Base-by-base conservation (phyloP, 2,113 vertebrate species). In the Regulus satrapa region DNA sequence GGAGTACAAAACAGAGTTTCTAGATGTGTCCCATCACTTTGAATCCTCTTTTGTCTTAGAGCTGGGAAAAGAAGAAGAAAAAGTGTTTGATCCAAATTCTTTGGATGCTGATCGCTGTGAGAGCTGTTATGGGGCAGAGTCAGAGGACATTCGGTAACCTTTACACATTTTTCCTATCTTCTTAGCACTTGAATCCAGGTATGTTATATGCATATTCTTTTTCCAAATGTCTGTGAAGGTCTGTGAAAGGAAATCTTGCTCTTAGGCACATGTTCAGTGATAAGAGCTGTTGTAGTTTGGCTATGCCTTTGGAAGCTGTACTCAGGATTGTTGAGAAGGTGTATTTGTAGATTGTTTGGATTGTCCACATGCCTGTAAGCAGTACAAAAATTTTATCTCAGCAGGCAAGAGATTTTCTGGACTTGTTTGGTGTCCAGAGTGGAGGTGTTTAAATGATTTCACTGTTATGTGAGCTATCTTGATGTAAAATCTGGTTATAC, bases 101-200 rank as follows among this genome's bases (percentile, higher is more conserved):
- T 97, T 99, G 97, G 99, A 99, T 96, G 99, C 99, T 3, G 96
- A 98, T 73, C 98, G 99, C 83, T 99, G 99, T 4, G 99, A 99
- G 97, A 99, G 99, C 97, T 99, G 99, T 95, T 99, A 99, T 0
- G 99, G 99, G 52, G 99, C 99, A 2, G 99, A 99, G 93, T 99
- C 98, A 0, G 99, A 99, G 12, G 99, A 99, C 73, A 98, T 99
- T 55, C 98, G 99, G 99, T 99, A 98, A 98, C 13, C 25, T 64
- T 90, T 76, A 24, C 78, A 97, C 24, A n/a, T 95, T 31, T 67
- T 77, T 12, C 0, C 15, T 80, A 9, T 62, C 59, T 76, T 79
- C 41, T 43, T 62, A 62, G 46, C 4, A 1, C 54, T 91, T 73
- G 43, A 74, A 28, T 38, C 32, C 36, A 29, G 9, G 71, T 84